Percentiles rank a stretch among this genome's conserved stretches.
Conservation (phyloP, 2,113 vertebrate genomes). For the Corydoras sp. region DNA sequence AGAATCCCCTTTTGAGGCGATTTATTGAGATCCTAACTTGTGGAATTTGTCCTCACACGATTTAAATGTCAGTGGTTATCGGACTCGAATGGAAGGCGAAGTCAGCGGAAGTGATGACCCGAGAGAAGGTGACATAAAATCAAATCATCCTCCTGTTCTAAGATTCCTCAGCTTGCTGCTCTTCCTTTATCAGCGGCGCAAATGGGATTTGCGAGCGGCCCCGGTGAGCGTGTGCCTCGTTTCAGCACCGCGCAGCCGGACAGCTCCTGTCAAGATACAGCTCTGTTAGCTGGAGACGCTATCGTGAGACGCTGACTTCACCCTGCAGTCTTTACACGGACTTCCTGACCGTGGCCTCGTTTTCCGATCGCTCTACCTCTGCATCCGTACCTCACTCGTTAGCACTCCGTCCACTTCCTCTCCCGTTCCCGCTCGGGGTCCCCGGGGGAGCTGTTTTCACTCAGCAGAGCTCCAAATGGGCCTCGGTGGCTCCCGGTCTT, state of each 20-base stretch:
- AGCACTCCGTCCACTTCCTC: not conserved
- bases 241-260: constrained; percentile 37
- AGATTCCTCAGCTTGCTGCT: constrained; percentile 15
- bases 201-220: constrained; percentile 28
- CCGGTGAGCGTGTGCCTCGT: constrained; percentile 31
- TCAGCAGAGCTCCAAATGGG: constrained; percentile 32
- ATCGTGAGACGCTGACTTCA: constrained; percentile 14
- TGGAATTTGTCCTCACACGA: not conserved
- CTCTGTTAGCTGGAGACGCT: constrained; percentile 27
- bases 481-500: constrained; percentile 20
- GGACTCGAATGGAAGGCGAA: constrained; percentile 3
- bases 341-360: constrained; percentile 2
- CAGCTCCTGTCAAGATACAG: constrained; percentile 48
- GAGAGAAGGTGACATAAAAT: constrained; percentile 23
- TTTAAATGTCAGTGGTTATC: constrained; percentile 26
- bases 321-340: not conserved
- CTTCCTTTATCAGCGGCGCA: constrained; percentile 16
- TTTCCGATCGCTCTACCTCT: not conserved
- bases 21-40: not conserved
- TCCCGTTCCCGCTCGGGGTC: not conserved
- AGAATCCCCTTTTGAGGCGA: too few species aligned
- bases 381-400: not conserved
- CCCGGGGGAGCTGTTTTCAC: constrained; percentile 29
- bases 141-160: constrained; percentile 15
- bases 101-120: constrained; percentile 1